Base-by-base conservation (phyloP, 2,888 invertebrate species). In the Acanthosepion lycidas region DNA sequence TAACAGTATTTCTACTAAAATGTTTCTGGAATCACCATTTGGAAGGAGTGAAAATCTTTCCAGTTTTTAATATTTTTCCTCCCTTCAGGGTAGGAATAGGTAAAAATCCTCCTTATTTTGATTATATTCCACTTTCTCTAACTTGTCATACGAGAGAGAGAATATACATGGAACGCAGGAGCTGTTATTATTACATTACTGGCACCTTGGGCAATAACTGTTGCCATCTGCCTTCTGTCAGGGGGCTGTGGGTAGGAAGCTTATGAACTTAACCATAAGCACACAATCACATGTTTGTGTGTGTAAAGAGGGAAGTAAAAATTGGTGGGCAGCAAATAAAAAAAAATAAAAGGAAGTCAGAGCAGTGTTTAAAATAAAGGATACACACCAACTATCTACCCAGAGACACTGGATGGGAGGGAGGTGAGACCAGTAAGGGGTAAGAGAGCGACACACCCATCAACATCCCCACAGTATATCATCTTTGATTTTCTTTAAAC, bases 261-360 rank as follows among this genome's bases (percentile, higher is more conserved):
- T 78, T n/a, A 78, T 33, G 33, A 78, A 78, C n/a, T 42, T 78
- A 78, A 78, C n/a, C 78, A 78, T 78, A 78, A 78, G 78, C 78
- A 78, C 78, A 78, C 15, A 78, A 78, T 78, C n/a, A 78, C 78
- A 78, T 78, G n/a, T n/a, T n/a, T 78, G 78, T 78, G 78, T 78
- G n/a, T 78, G 15, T 78, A 18, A 15, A 8, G 12, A 12, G 12
- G n/a, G 12, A n/a, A n/a, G 9, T n/a, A 12, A n/a, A n/a, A n/a
- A 12, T 9, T 15, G 33, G 12, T n/a, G 0, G 78, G 78, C 12
- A 12, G n/a, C 9, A 12, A 15, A 2, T 28, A 64, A 64, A 78
- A 78, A 78, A 78, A 28, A 28, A 23, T 6, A 59, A 6, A 78
- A 78, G 78, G 33, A 78, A 78, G 15, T n/a, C 15, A 33, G 33